Conservation (phyloP, 2,797 vertebrate genomes). For the Morus bassanus region DNA sequence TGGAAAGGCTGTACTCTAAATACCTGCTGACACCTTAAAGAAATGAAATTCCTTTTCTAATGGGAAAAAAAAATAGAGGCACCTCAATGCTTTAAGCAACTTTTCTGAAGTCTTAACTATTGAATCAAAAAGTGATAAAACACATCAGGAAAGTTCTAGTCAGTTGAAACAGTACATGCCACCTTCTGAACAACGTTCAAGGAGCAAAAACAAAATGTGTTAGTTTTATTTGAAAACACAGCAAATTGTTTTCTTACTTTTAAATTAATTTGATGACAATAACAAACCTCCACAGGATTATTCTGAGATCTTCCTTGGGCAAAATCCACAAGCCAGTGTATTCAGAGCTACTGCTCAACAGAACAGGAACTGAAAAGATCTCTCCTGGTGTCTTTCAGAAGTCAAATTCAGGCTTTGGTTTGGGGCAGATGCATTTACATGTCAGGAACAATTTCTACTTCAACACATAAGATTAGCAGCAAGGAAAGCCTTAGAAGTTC, state of each 20-base stretch:
- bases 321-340: not conserved
- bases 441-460: not conserved
- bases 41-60: conserved; percentile 13
- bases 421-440: not conserved
- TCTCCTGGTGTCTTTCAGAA: not conserved
- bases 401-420: not conserved
- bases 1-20: not conserved
- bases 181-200: conserved; percentile 5
- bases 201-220: not conserved
- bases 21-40: conserved; percentile 11
- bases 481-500: not conserved
- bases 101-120: conserved; percentile 15
- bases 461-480: not conserved
- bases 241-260: conserved; percentile 1
- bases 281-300: not conserved
- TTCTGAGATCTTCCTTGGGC: not conserved
- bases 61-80: not conserved
- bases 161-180: not conserved
- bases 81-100: not conserved
- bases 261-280: conserved; percentile 1
- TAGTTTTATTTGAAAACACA: not conserved
- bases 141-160: not conserved
- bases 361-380: not conserved
- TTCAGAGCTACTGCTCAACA: not conserved
- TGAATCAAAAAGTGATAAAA: conserved; percentile 34